Evolutionary conservation across 2,113 vertebrate genomes (phyloP).

Genomic region (Ptilonorhynchus violaceus): DNA sequence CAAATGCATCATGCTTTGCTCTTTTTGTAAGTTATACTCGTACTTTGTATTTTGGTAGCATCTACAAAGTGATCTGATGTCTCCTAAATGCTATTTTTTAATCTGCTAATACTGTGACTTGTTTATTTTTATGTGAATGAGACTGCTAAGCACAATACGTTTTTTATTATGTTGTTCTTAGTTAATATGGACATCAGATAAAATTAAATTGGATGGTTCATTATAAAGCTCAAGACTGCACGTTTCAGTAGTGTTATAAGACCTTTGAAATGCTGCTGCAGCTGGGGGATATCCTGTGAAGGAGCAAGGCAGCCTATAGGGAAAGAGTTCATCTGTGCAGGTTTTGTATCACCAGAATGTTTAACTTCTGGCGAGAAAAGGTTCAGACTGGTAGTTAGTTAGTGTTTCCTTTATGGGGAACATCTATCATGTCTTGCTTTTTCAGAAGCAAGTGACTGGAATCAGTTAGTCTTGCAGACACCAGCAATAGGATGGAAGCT

Average conservation of each 20-base stretch:
- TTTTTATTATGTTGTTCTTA: background rate
- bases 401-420: background rate
- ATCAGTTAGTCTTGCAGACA: background rate
- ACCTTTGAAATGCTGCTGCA: background rate
- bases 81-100: fast-evolving
- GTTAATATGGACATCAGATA: too few species aligned
- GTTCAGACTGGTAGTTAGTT: background rate
- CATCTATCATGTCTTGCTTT: fast-evolving
- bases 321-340: background rate
- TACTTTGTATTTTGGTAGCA: fast-evolving
- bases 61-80: background rate
- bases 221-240: background rate
- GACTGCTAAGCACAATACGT: background rate
- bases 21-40: fast-evolving
- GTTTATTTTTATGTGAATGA: background rate
- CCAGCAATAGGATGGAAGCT: background rate
- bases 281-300: background rate
- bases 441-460: background rate
- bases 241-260: background rate
- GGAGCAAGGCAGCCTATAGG: background rate
- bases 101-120: fast-evolving
- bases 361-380: background rate
- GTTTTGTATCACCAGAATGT: background rate
- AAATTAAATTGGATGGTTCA: background rate
- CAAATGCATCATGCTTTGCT: fast-evolving